Base-by-base conservation (phyloP, 2,797 vertebrate species). In the Sebastes variabilis region DNA sequence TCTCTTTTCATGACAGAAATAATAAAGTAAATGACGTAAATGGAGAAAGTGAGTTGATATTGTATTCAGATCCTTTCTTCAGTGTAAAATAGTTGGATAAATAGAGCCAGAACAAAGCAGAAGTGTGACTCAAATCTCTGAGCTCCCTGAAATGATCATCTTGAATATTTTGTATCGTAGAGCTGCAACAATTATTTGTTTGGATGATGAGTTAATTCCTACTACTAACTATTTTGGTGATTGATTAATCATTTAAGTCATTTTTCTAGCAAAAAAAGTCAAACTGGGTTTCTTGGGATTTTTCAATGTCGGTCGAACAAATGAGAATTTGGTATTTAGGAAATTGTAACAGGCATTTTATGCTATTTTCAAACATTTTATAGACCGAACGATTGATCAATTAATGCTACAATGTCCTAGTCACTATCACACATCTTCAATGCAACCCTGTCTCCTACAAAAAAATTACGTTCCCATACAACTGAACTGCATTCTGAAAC, bases 1-100 rank as follows among this genome's bases (percentile, higher is more conserved):
- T 75, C 58, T 77, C 34, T 58, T 62, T 67, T 24, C 20, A 64
- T 34, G 30, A 46, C 22, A 18, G n/a, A 13, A 61, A 30, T 29
- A 24, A 46, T 58, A 6, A 72, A 2, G 4, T 22, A 13, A 42
- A 18, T 56, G n/a, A 61, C 2, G 1, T 52, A 8, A 62, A 46
- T 14, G 13, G n/a, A 67, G 46, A 69, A 18, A 34, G 25, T 20
- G 56, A 25, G 38, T 22, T 5, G 5, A 49, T 36, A 14, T 11
- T 55, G 27, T 25, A 25, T 64, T 30, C 6, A 27, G 7, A 55
- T 62, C 13, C 9, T 30, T 16, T 79, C 55, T 64, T 69, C 2
- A 29, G 16, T 25, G 18, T 29, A 22, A 46, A 58, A 49, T 4
- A 20, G 20, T 25, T 9, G 4, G 27, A 6, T 3, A 49, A 36